These are phyloP conservation scores for Napeogenes inachia DNA, from an alignment of 2,888 invertebrate species.

Conservation along the genomic window DNA sequence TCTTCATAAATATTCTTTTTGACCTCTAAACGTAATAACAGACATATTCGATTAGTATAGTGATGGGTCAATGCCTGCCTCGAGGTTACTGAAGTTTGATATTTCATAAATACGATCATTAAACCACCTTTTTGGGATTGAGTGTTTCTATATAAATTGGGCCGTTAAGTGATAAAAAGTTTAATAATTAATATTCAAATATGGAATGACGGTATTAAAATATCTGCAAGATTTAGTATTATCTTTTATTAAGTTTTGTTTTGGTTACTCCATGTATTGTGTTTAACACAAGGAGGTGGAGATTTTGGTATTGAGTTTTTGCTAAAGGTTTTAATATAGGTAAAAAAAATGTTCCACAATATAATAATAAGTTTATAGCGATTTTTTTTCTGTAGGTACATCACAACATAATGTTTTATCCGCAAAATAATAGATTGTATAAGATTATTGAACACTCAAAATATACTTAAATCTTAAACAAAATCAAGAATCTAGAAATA, in stretches of 20 bases:
- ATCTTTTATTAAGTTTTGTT: neutral
- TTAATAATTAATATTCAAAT: constrained; percentile 32
- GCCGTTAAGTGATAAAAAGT: constrained; percentile 40
- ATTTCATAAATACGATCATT: constrained; percentile 59
- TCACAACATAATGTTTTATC: too few relatives aligned
- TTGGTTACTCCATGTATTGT: constrained; percentile 11
- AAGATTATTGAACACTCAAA: too few relatives aligned
- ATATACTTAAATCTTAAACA: too few relatives aligned
- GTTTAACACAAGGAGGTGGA: constrained; percentile 1
- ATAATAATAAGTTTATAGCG: too few relatives aligned
- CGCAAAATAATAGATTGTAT: too few relatives aligned
- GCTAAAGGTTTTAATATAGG: too few relatives aligned
- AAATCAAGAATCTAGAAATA: neutral
- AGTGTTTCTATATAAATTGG: constrained; percentile 43
- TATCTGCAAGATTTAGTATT: neutral
- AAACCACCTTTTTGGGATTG: constrained; percentile 51
- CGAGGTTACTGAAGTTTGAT: constrained; percentile 43
- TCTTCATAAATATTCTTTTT: constrained; percentile 22
- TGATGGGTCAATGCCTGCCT: constrained; percentile 48
- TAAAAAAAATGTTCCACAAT: too few relatives aligned
- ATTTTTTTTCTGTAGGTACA: too few relatives aligned
- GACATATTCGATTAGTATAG: constrained; percentile 42
- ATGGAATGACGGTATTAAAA: constrained; percentile 23
- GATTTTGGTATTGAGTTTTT: neutral
- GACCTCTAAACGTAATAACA: constrained; percentile 30